These are phyloP conservation scores for Speoplatyrhinus poulsoni DNA, from an alignment of 2,113 vertebrate species.

Conservation along the genomic window DNA sequence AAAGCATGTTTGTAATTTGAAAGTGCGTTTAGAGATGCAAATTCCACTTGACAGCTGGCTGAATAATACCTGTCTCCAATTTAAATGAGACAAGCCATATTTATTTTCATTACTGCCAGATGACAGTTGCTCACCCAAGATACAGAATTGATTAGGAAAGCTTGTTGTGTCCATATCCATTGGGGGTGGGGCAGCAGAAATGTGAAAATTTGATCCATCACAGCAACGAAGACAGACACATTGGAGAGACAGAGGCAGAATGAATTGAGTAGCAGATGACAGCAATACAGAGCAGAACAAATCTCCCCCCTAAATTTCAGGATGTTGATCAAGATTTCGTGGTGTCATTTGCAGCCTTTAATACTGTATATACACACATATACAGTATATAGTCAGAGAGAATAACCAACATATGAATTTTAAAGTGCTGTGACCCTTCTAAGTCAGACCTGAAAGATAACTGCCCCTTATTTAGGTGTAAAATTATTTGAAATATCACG, in stretches of 20 bases:
- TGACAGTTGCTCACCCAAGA: conserved; percentile 65
- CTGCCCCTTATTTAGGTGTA: conserved; percentile 1
- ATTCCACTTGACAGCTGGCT: conserved; percentile 43
- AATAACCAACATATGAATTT: conserved; percentile 1
- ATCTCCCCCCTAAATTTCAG: conserved; percentile 39
- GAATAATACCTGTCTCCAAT: conserved; percentile 55
- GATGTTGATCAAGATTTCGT: conserved; percentile 27
- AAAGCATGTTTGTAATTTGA: conserved; percentile 3
- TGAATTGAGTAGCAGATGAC: conserved; percentile 52
- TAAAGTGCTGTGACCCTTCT: conserved; percentile 2
- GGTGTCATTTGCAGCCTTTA: conserved; percentile 12
- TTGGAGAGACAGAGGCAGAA: conserved; percentile 48
- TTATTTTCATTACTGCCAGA: conserved; percentile 74
- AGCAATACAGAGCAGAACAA: conserved; percentile 53
- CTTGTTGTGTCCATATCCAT: conserved; percentile 46
- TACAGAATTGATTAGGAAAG: conserved; percentile 62
- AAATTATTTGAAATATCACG: conserved; percentile 55
- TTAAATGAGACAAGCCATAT: conserved; percentile 57
- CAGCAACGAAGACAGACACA: conserved; percentile 64
- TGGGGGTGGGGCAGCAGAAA: conserved; percentile 39
- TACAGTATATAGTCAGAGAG: neutral
- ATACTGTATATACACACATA: conserved; percentile 7
- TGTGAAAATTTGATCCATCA: conserved; percentile 54
- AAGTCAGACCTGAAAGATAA: conserved; percentile 44
- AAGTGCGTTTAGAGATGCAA: conserved; percentile 12